Evolutionary conservation across 2,888 invertebrate species (phyloP).

Genomic region (Allolobophora icterica): DNA sequence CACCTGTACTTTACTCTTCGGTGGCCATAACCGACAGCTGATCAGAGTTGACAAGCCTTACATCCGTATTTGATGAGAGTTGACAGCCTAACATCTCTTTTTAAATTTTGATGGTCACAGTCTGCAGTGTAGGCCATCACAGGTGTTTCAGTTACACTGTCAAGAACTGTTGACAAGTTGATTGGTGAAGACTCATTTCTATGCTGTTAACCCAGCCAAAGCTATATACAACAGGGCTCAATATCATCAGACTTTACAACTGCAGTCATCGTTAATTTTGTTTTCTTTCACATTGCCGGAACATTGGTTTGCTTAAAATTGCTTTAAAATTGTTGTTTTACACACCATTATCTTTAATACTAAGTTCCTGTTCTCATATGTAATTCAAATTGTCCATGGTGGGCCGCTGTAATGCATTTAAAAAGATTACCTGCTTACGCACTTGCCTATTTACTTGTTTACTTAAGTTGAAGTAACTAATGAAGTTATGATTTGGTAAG

Average conservation of each 20-base stretch:
- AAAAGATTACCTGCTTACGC: too few relatives aligned
- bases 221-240: neutral
- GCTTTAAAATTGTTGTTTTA: too few relatives aligned
- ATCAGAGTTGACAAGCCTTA: neutral
- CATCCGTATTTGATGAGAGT: neutral
- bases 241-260: neutral
- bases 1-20: neutral
- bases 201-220: neutral
- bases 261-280: neutral
- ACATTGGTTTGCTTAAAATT: too few relatives aligned
- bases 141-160: neutral
- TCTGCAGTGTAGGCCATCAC: neutral
- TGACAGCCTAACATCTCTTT: too few relatives aligned
- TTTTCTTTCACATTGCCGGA: too few relatives aligned
- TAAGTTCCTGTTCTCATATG: too few relatives aligned
- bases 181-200: neutral
- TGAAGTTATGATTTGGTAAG: too few relatives aligned
- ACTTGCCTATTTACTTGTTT: too few relatives aligned
- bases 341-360: too few relatives aligned
- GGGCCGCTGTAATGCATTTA: too few relatives aligned
- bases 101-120: neutral
- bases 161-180: neutral
- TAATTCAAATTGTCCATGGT: too few relatives aligned
- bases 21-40: neutral
- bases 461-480: too few relatives aligned